phyloP scores from a whole-genome alignment of 2,113 vertebrate genomes.

The Lichenostomus cassidix region DNA sequence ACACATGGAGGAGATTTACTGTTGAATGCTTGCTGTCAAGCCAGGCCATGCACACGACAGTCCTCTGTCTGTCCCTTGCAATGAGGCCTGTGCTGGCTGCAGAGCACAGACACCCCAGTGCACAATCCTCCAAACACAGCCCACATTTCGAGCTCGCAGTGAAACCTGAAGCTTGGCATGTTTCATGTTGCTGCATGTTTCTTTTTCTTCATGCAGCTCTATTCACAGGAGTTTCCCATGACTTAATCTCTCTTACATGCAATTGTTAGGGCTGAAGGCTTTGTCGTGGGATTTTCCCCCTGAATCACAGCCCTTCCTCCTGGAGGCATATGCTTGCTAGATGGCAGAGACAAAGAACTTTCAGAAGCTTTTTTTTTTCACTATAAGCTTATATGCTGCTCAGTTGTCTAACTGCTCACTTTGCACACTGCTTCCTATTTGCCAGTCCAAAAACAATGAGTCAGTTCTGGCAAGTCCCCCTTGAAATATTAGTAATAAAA shows the following conservation, averaged over 20 bases:
- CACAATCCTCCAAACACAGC: neutral
- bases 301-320: slow-evolving; percentile 44
- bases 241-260: slow-evolving; percentile 39
- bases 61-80: neutral
- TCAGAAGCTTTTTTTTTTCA: neutral
- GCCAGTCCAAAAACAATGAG: neutral
- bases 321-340: neutral
- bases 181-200: slow-evolving; percentile 64
- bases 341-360: slow-evolving; percentile 10
- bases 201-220: slow-evolving; percentile 14
- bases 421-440: neutral
- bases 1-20: neutral
- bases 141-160: neutral
- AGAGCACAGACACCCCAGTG: fast-evolving
- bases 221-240: slow-evolving; percentile 41
- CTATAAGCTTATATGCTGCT: neutral
- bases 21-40: neutral
- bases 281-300: slow-evolving; percentile 62
- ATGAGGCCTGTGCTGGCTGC: neutral
- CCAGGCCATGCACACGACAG: neutral
- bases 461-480: neutral
- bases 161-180: neutral
- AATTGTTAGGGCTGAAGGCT: slow-evolving; percentile 31
- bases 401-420: neutral
- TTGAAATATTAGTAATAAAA: neutral